Evolutionary conservation across 2,888 invertebrate genomes (phyloP).

Genomic region (Syritta pipiens): DNA sequence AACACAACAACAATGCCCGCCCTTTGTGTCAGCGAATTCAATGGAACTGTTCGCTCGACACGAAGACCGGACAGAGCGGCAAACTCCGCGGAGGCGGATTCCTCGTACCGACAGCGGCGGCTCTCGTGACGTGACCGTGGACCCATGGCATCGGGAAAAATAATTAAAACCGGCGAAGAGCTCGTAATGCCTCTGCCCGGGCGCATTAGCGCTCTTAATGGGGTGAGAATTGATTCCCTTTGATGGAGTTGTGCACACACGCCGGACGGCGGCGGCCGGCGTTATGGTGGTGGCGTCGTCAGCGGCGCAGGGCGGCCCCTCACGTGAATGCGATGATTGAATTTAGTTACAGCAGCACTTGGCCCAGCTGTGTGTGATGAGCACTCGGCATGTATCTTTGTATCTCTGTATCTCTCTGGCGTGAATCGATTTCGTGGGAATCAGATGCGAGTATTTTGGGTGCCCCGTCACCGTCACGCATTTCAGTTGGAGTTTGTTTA

Average conservation of each 20-base stretch:
- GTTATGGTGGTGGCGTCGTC: neutral
- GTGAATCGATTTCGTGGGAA: constrained; percentile 67
- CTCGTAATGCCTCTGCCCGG: constrained; percentile 33
- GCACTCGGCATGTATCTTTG: constrained; percentile 9
- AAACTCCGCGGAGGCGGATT: neutral
- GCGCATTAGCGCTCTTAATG: constrained; percentile 61
- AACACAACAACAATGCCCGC: constrained; percentile 52
- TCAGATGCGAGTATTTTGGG: constrained; percentile 58
- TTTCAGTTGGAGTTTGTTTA: constrained; percentile 39
- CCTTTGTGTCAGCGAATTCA: constrained; percentile 56
- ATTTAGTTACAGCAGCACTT: constrained; percentile 10
- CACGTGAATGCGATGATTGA: constrained; percentile 32
- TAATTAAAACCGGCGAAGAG: constrained; percentile 51
- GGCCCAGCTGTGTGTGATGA: neutral
- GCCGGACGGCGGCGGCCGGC: neutral
- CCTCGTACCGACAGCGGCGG: neutral
- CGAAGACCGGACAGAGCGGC: constrained; percentile 37
- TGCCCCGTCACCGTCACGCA: constrained; percentile 30
- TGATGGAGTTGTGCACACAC: constrained; percentile 45
- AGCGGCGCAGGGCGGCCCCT: constrained; percentile 1
- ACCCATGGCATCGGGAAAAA: constrained; percentile 9
- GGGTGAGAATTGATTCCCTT: constrained; percentile 67
- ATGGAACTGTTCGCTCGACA: constrained; percentile 41
- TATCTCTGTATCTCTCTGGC: constrained; percentile 13
- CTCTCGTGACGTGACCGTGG: constrained; percentile 14